Percentiles rank a stretch among this genome's conserved stretches.
phyloP scores from a whole-genome alignment of 2,888 invertebrate species.

The Oligia strigilis region DNA sequence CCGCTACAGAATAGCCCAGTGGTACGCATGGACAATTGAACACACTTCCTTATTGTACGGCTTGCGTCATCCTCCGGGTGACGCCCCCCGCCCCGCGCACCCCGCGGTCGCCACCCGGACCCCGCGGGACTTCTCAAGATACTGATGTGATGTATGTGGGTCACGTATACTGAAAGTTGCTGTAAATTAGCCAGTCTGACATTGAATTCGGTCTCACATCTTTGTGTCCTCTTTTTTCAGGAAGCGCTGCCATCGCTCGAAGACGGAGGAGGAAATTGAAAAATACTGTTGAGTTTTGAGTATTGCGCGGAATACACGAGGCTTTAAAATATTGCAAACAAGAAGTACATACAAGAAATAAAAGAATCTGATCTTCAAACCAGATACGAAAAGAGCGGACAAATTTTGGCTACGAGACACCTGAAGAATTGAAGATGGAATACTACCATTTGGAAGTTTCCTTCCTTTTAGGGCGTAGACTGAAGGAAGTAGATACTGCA shows the following conservation, averaged over 20 bases:
- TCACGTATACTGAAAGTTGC: conserved; percentile 44
- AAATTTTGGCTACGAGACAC: not conserved
- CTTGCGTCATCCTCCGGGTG: conserved; percentile 78
- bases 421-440: not conserved
- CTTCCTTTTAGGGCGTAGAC: not conserved
- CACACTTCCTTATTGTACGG: conserved; percentile 83
- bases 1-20: conserved; percentile 70
- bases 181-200: conserved; percentile 45
- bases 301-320: not conserved
- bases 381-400: not conserved
- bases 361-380: not conserved
- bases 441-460: not conserved
- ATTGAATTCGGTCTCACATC: conserved; percentile 34
- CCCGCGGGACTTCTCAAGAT: conserved; percentile 49
- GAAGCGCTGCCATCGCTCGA: conserved; percentile 16
- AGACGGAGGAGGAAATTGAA: conserved; percentile 17
- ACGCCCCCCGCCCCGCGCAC: conserved; percentile 44
- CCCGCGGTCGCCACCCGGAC: conserved; percentile 1
- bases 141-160: conserved; percentile 41
- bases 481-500: not conserved
- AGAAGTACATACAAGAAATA: not conserved
- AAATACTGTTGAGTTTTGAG: conserved; percentile 15
- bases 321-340: not conserved
- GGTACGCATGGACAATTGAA: conserved; percentile 80
- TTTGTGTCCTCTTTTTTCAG: conserved; percentile 19